Conservation (phyloP, 2,888 invertebrate species). For the Troglohyphantes excavatus region DNA sequence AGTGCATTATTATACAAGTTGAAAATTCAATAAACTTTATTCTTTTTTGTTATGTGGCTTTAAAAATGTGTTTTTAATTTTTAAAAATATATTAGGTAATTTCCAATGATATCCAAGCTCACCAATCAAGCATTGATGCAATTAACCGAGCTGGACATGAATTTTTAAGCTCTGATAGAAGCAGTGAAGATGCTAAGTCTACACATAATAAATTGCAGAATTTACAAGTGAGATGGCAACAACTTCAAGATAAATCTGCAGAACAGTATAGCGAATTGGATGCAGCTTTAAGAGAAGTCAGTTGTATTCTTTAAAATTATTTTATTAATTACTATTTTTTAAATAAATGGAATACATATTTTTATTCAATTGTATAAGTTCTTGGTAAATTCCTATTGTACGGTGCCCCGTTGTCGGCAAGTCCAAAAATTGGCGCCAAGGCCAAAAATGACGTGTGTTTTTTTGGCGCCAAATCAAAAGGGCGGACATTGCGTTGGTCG, state of each 20-base stretch:
- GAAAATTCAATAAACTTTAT: background rate
- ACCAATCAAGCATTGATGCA: constrained; percentile 96
- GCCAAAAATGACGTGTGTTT: too few species aligned
- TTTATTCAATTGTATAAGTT: too few species aligned
- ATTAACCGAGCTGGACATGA: constrained; percentile 96
- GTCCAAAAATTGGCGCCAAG: too few species aligned
- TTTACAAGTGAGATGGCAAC: constrained; percentile 94
- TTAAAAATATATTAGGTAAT: constrained; percentile 52
- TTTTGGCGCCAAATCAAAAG: too few species aligned
- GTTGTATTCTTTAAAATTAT: background rate
- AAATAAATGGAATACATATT: too few species aligned
- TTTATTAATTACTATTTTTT: background rate
- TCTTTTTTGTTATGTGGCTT: background rate
- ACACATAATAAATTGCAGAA: constrained; percentile 94
- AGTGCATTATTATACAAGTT: too few species aligned
- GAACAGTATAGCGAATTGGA: constrained; percentile 94
- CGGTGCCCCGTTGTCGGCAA: too few species aligned
- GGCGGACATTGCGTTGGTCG: too few species aligned
- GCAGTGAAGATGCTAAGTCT: constrained; percentile 89
- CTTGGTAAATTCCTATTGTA: too few species aligned
- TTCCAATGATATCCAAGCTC: constrained; percentile 95
- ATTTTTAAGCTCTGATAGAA: constrained; percentile 93
- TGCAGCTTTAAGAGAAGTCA: constrained; percentile 87
- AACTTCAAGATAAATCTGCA: constrained; percentile 90
- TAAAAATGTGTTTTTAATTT: background rate